Base-by-base conservation (phyloP, 1,140 invertebrate species). In the Harlomillsia oculata region DNA sequence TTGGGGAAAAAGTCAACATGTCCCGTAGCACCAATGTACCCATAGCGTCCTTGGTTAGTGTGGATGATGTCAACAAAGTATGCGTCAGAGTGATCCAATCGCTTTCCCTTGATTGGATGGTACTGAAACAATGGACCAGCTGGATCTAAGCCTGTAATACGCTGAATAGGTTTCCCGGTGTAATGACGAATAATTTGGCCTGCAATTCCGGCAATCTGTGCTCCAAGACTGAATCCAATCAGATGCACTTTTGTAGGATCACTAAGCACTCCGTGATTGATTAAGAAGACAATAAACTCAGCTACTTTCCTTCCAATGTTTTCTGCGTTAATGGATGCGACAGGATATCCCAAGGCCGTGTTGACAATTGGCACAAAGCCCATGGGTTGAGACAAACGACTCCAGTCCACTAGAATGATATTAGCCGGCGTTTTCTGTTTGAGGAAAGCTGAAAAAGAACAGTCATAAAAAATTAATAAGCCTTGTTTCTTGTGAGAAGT, bases 11-110 rank as follows among this genome's bases (percentile, higher is more conserved):
- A 81, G 61, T 82, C 79, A 2, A 71, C 78, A 0, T 76, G 78
- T 2, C 79, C 79, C 0, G 77, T 79, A 20, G 71, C 62, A 1
- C 74, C 71, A 0, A 75, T 75, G 1, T 75, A 75, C 0, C 78
- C 78, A 56, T 79, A 80, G 0, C 74, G 62, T 5, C 76, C 75
- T 4, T 77, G 80, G 60, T 84, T 81, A 1, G 82, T 81, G 62
- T 85, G 82, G 49, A 84, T 81, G 1, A 82, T 74, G 64, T 83
- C 81, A 3, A 83, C 80, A 28, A 58, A 58, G 30, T 58, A 58
- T 5, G 56, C 56, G 30, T 58, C 56, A 37, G 56, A 45, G 26
- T 58, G 56, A n/a, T 58, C 56, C 30, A 58, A 30, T 32, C 49
- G 26, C 39, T 58, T 58, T 39, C 49, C 49, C 25, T 58, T 58